A percentile compares a stretch with the other conserved stretches of the same genome.
These are phyloP conservation scores for Nicator chloris DNA, from an alignment of 2,113 vertebrate species.

Conservation along the genomic window DNA sequence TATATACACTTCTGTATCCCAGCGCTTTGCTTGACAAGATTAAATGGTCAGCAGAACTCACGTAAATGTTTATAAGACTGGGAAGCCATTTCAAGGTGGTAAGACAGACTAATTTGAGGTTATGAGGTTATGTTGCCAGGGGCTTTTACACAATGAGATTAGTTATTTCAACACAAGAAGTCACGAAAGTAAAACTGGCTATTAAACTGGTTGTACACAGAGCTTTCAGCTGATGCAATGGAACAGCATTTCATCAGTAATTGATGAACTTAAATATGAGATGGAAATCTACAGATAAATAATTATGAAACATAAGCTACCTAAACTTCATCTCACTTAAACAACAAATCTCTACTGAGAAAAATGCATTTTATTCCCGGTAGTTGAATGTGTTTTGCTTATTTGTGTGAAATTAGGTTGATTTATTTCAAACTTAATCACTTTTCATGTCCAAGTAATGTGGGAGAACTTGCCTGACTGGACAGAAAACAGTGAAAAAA, in stretches of 20 bases:
- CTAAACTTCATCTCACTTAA: not conserved
- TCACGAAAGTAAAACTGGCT: not conserved
- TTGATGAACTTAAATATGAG: not conserved
- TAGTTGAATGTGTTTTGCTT: not conserved
- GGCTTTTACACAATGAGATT: constrained; percentile 24
- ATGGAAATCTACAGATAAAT: not conserved
- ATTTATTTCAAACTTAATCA: constrained; percentile 24
- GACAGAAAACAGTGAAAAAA: constrained; percentile 54
- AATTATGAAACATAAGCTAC: not conserved
- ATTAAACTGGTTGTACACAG: not conserved
- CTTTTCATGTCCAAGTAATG: constrained; percentile 36
- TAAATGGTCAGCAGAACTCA: not conserved
- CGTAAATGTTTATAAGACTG: not conserved
- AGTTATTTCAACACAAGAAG: constrained; percentile 5
- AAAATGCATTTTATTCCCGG: not conserved
- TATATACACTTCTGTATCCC: not conserved
- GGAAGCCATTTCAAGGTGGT: not conserved
- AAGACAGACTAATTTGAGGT: not conserved
- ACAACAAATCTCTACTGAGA: not conserved
- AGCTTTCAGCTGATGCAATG: constrained; percentile 33
- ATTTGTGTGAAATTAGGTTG: not conserved
- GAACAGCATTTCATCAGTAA: constrained; percentile 38
- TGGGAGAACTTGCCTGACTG: constrained; percentile 58
- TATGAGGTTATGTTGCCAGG: not conserved
- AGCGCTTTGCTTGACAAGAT: not conserved